Conservation (phyloP, 2,113 vertebrate genomes). For the Azemiops feae region DNA sequence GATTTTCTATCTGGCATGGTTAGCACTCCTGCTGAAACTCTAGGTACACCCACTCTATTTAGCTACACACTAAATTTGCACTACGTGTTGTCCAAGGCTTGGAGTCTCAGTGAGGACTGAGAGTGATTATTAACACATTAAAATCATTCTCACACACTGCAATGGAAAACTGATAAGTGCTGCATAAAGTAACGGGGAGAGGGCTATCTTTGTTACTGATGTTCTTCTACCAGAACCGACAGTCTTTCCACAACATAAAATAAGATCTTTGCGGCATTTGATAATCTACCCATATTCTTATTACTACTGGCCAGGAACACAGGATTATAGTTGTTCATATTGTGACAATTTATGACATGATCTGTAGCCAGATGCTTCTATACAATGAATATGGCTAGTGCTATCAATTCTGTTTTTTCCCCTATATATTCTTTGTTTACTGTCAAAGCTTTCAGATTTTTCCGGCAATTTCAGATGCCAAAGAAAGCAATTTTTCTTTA, state of each 20-base stretch:
- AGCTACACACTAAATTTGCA: not conserved
- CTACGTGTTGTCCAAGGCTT: not conserved
- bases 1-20: not conserved
- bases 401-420: not conserved
- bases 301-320: not conserved
- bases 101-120: not conserved
- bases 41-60: not conserved
- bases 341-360: conserved; percentile 6
- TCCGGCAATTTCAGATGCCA: not conserved
- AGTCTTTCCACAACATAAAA: not conserved
- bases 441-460: conserved; percentile 49
- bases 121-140: not conserved
- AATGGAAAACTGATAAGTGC: not conserved
- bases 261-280: not conserved
- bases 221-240: not conserved
- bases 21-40: not conserved
- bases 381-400: not conserved
- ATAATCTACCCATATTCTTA: not conserved
- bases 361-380: conserved; percentile 52
- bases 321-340: not conserved
- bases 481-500: not conserved
- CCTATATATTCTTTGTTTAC: conserved; percentile 42
- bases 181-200: not conserved
- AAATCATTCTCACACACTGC: not conserved
- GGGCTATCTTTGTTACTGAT: not conserved